These are phyloP conservation scores for Agrochola lota DNA, from an alignment of 2,888 invertebrate species.

Conservation along the genomic window DNA sequence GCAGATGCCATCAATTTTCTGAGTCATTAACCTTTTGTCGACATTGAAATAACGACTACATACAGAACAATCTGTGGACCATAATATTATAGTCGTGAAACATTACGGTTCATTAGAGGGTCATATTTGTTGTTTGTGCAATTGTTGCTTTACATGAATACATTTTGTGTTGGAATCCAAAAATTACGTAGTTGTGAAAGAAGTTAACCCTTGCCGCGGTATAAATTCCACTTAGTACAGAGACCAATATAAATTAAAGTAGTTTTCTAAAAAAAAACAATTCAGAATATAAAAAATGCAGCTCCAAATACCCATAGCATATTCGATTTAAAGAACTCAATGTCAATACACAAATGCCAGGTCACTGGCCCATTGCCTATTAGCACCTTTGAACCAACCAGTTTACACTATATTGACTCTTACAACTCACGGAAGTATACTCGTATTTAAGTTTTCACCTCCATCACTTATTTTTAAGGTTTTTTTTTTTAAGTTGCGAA, in stretches of 20 bases:
- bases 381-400: slow-evolving; percentile 61
- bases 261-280: neutral
- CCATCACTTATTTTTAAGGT: neutral
- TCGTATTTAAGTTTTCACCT: slow-evolving; percentile 19
- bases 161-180: neutral
- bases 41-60: slow-evolving; percentile 72
- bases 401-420: slow-evolving; percentile 47
- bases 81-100: slow-evolving; percentile 44
- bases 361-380: slow-evolving; percentile 54
- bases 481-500: no score
- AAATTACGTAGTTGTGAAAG: neutral
- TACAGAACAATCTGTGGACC: slow-evolving; percentile 46
- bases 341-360: slow-evolving; percentile 39
- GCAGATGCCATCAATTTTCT: slow-evolving; percentile 71
- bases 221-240: neutral
- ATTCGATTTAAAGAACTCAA: slow-evolving; percentile 31
- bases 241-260: neutral
- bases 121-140: slow-evolving; percentile 14
- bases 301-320: neutral
- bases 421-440: slow-evolving; percentile 28
- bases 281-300: neutral
- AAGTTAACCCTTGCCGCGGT: neutral
- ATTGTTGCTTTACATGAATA: slow-evolving; percentile 18
- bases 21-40: slow-evolving; percentile 74
- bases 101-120: slow-evolving; percentile 40